These are phyloP conservation scores for Stictonetta naevosa DNA, from an alignment of 2,113 vertebrate species.

Conservation along the genomic window DNA sequence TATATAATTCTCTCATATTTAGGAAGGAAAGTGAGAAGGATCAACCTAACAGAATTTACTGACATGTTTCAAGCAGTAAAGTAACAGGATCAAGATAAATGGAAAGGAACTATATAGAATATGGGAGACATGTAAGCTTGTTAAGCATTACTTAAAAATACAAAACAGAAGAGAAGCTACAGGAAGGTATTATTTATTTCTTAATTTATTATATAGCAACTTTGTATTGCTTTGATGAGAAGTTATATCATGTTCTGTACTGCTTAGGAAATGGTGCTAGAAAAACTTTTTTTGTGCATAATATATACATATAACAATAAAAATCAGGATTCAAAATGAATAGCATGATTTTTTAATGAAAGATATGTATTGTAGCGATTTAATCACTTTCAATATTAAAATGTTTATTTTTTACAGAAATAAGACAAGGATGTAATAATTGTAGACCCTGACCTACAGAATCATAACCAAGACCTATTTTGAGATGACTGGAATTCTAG, in stretches of 20 bases:
- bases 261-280: neutral
- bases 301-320: neutral
- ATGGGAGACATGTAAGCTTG: neutral
- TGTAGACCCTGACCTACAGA: neutral
- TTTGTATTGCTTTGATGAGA: neutral
- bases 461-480: neutral
- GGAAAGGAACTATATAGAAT: neutral
- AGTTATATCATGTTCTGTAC: neutral
- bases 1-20: neutral
- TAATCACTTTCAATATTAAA: neutral
- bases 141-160: neutral
- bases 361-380: neutral
- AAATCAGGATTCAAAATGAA: neutral
- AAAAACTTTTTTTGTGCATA: neutral
- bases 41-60: neutral
- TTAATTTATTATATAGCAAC: neutral
- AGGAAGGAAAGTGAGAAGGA: neutral
- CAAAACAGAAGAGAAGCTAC: neutral
- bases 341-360: neutral
- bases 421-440: neutral
- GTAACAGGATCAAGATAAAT: neutral
- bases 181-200: neutral
- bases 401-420: neutral
- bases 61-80: neutral
- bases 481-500: neutral